These are phyloP conservation scores for Damaliscus lunatus DNA, from an alignment of 2,113 vertebrate species.

Conservation along the genomic window DNA sequence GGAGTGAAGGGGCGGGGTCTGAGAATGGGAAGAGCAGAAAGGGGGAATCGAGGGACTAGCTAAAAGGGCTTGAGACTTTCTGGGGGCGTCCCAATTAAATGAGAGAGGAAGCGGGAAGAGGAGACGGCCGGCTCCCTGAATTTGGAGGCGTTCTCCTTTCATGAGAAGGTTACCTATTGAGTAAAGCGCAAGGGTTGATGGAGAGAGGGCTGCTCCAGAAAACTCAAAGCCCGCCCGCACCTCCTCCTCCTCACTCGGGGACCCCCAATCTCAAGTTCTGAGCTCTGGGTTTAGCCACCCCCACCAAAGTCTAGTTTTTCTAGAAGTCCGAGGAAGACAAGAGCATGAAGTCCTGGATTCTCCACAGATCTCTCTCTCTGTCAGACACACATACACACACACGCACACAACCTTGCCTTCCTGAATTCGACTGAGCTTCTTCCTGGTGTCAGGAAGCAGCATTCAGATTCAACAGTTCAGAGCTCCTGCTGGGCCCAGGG, in stretches of 20 bases:
- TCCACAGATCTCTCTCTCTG: background rate
- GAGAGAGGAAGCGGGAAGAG: background rate
- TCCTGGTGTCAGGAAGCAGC: background rate
- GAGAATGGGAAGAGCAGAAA: constrained; percentile 42
- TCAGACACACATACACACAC: background rate
- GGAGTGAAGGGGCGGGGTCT: constrained; percentile 66
- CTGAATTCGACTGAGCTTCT: background rate
- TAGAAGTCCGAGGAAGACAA: background rate
- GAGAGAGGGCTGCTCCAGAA: background rate
- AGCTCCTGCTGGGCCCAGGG: constrained; percentile 57
- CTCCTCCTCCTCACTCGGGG: background rate
- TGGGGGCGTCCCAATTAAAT: constrained; percentile 16
- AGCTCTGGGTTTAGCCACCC: background rate
- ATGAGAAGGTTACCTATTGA: background rate
- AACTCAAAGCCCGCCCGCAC: background rate
- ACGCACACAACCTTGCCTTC: background rate
- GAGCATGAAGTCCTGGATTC: background rate
- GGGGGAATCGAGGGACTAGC: background rate
- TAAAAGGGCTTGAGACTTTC: constrained; percentile 30
- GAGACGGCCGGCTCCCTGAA: background rate
- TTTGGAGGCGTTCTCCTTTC: background rate
- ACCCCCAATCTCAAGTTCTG: background rate
- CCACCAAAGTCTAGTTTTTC: background rate
- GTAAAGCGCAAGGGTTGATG: background rate
- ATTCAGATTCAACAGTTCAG: constrained; percentile 43